Percentiles rank a stretch among this genome's conserved stretches.
These are phyloP conservation scores for Ligdia adustata DNA, from an alignment of 2,888 invertebrate species.

Conservation along the genomic window DNA sequence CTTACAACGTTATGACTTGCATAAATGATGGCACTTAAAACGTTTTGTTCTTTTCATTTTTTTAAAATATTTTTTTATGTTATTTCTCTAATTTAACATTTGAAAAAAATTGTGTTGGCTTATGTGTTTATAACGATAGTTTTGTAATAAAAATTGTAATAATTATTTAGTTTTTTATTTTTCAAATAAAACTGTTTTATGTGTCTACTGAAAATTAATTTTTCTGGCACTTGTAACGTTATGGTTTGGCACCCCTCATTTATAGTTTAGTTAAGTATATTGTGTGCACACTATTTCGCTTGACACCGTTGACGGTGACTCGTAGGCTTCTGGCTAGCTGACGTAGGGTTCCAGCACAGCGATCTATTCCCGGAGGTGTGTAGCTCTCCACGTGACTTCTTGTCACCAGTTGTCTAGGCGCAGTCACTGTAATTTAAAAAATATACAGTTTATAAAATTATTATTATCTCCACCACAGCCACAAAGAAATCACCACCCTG, in stretches of 20 bases:
- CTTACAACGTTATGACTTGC: slow-evolving; percentile 5
- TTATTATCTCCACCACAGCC: no score
- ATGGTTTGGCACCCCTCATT: neutral
- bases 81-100: neutral
- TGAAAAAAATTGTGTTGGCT: neutral
- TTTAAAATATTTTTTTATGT: neutral
- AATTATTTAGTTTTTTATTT: neutral
- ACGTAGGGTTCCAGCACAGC: no score
- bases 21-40: neutral
- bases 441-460: no score
- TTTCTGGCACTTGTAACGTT: neutral
- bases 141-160: neutral
- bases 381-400: no score
- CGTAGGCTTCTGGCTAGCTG: no score
- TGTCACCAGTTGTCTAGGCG: no score
- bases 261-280: no score
- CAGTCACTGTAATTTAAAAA: no score
- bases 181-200: slow-evolving; percentile 1
- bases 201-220: neutral
- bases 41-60: neutral
- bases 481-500: no score
- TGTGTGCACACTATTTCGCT: no score
- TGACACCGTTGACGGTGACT: no score
- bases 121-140: neutral
- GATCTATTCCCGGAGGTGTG: no score